Base-by-base conservation (phyloP, 2,797 vertebrate species). In the Trachurus trachurus region DNA sequence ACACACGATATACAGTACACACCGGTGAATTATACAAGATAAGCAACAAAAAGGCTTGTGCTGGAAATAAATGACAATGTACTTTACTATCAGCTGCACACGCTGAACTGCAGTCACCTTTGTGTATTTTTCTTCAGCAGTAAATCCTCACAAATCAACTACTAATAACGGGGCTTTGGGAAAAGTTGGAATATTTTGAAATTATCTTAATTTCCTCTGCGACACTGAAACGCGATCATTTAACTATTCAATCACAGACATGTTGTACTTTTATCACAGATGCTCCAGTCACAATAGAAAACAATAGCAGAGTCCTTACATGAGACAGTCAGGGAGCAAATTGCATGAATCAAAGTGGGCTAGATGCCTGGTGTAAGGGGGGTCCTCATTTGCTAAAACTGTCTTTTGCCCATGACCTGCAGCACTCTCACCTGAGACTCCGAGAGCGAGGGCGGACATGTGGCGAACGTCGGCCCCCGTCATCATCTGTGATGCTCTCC, bases 401-500 rank as follows among this genome's bases (percentile, higher is more conserved):
- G 60, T 37, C 17, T 62, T 26, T 59, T 54, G 39, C 15, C 15
- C 37, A 3, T 49, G 34, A 60, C 39, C 64, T 47, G 16, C n/a
- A 1, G 6, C 0, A 7, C 10, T 59, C 86, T 84, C 44, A 98
- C 97, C 97, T 98, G 93, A 98, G 96, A 92, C 97, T 98, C 77
- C 97, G 92, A 37, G 97, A 98, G 54, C 97, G 96, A 9, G 97
- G 97, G 15, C 97, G 96, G n/a, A 97, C 93, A 0, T 97, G 95
- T 0, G 97, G 95, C 0, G 97, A 97, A 86, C 97, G 95, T 0
- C 97, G 95, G 9, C 97, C 96, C 0, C 96, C 96, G 12, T 98
- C 97, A 26, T 98, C 97, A 3, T 98, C 97, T 0, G 96, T 97
- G 92, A 98, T 97, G 94, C 97, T 98, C 89, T 98, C 97, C 0